These are phyloP conservation scores for Cataglyphis albicans DNA, from an alignment of 2,888 invertebrate genomes.

Conservation along the genomic window DNA sequence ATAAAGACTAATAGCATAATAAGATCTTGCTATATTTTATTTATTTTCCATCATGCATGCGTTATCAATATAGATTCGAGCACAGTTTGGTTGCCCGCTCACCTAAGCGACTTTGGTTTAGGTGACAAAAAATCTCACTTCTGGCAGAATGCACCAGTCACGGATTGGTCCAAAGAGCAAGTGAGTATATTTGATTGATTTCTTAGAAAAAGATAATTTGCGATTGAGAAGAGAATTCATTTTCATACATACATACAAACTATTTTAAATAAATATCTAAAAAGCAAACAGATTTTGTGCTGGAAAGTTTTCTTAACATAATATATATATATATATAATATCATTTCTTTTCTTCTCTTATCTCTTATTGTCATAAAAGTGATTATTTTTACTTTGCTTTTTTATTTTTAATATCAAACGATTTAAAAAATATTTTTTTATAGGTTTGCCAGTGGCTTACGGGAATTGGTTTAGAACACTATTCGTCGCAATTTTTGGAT, in stretches of 20 bases:
- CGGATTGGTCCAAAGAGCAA: slow-evolving; percentile 93
- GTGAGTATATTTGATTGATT: slow-evolving; percentile 84
- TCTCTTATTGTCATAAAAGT: background rate
- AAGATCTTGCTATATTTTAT: slow-evolving; percentile 27
- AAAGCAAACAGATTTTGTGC: background rate
- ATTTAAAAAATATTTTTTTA: slow-evolving; percentile 29
- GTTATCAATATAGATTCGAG: slow-evolving; percentile 82
- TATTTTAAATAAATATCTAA: background rate
- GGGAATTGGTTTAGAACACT: slow-evolving; percentile 92
- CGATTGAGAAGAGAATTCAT: background rate
- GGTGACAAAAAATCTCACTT: slow-evolving; percentile 90
- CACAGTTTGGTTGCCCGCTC: slow-evolving; percentile 87
- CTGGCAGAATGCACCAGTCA: slow-evolving; percentile 90
- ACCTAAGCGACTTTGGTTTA: slow-evolving; percentile 88
- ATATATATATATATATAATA: too few species aligned
- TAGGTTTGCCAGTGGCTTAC: slow-evolving; percentile 98
- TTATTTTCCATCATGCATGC: slow-evolving; percentile 53
- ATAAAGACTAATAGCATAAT: slow-evolving; percentile 32
- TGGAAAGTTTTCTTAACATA: background rate
- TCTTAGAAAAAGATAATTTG: background rate
- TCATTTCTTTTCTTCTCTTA: background rate
- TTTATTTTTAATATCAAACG: background rate
- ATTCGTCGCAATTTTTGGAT: slow-evolving; percentile 95
- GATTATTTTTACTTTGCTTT: background rate
- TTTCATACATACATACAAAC: background rate